Conservation (phyloP, 2,113 vertebrate genomes). For the Grallaria varia region DNA sequence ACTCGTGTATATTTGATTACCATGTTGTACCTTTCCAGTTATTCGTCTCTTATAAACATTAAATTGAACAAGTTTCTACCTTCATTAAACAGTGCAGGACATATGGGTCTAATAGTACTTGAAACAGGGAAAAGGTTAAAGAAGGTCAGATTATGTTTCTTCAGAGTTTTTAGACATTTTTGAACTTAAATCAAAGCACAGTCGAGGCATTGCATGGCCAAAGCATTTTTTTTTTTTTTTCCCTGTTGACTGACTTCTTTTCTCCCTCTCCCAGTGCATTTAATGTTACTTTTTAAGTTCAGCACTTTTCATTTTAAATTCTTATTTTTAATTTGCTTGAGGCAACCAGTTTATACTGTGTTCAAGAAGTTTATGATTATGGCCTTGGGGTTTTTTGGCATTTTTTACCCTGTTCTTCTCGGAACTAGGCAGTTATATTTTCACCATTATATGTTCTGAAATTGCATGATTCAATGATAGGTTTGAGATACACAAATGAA, state of each 20-base stretch:
- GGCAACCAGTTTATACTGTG: neutral
- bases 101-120: neutral
- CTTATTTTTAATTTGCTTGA: neutral
- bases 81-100: neutral
- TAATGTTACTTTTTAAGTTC: neutral
- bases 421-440: neutral
- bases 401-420: neutral
- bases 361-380: neutral
- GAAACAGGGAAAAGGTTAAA: neutral
- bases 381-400: neutral
- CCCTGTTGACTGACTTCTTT: neutral
- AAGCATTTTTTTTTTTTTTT: neutral
- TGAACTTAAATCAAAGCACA: neutral
- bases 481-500: neutral
- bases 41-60: neutral
- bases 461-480: neutral
- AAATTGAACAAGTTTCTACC: neutral
- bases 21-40: neutral
- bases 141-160: neutral
- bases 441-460: neutral
- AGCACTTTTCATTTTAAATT: neutral
- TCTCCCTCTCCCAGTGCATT: accelerated
- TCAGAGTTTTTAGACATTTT: neutral
- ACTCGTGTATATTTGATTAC: neutral
- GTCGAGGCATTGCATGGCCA: neutral